A percentile compares a stretch with the other conserved stretches of the same genome.
Evolutionary conservation across 2,888 invertebrate species (phyloP).

Genomic region (Camponotus fellah): DNA sequence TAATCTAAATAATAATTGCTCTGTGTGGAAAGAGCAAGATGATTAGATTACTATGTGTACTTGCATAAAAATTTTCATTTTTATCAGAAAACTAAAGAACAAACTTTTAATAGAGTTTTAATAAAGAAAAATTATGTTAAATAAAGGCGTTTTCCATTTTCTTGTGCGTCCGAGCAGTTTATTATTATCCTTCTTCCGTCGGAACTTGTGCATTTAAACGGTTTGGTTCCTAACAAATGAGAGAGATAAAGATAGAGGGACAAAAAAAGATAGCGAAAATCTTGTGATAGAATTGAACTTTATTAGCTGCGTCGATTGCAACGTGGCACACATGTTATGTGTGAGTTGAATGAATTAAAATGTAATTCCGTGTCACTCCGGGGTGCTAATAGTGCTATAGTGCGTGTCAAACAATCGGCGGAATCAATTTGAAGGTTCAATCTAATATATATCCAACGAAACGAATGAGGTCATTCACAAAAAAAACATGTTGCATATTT

Average conservation of each 20-base stretch:
- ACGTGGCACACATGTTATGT: constrained; percentile 30
- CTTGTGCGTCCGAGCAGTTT: not conserved
- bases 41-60: not conserved
- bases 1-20: not conserved
- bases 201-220: constrained; percentile 14
- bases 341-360: constrained; percentile 45
- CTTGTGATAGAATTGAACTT: constrained; percentile 37
- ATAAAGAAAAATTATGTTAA: not conserved
- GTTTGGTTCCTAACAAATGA: not conserved
- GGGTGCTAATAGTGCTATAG: constrained; percentile 44
- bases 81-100: not conserved
- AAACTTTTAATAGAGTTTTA: constrained; percentile 6
- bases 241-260: not conserved
- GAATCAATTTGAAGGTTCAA: constrained; percentile 56
- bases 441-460: constrained; percentile 51
- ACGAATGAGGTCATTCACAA: not conserved
- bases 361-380: constrained; percentile 27
- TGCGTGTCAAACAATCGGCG: constrained; percentile 32
- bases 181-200: not conserved
- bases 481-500: too few species aligned
- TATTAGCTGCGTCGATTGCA: constrained; percentile 44
- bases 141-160: not conserved
- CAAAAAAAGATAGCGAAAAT: not conserved
- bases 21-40: not conserved
- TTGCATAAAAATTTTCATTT: not conserved